Evolutionary conservation across 2,797 vertebrate species (phyloP), one percentile per base, ranked within the genome.

Genomic region (Mastacembelus armatus): DNA sequence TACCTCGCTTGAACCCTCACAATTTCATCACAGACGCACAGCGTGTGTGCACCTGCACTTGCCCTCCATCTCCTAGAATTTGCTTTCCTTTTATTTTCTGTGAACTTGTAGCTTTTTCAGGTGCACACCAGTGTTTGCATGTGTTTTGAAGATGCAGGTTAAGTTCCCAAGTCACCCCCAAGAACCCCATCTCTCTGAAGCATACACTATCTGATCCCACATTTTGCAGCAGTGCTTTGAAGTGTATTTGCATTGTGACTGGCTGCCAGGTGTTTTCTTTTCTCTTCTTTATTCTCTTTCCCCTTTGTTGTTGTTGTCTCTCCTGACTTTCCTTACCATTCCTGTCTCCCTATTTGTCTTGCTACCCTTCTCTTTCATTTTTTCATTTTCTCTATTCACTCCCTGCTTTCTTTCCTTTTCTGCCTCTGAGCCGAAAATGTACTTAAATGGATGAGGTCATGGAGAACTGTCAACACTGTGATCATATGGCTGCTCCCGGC

Each of bases 361-460:
- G 57, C 40, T 66, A 16, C 38, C 18, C 24, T 71, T 82, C n/a
- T 84, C 82, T 67, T 81, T 69, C 45, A 45, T 57, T 50, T 74
- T 68, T 61, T 50, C 66, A 67, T 27, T 81, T 83, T 66, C 35
- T 80, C 73, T 60, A 63, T 83, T 84, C 64, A 68, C 32, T 67
- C 51, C 18, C 22, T 61, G 50, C 43, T 55, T 74, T 58, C 30
- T 69, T 47, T 32, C 26, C 42, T 57, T 61, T 69, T 77, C 45
- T 77, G 67, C 72, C 82, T 84, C 75, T 86, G 80, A 88, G 80
- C 84, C 36, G 64, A 90, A 89, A 88, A 85, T 88, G 89, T 84
- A 91, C 89, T 78, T 80, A 90, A 93, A 92, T 84, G 84, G 76
- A 89, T 91, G 85, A 92, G 89, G 85, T 93, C 92, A 93, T 86